Base-by-base conservation (phyloP, 2,797 vertebrate species). In the Gallinago stenura region DNA sequence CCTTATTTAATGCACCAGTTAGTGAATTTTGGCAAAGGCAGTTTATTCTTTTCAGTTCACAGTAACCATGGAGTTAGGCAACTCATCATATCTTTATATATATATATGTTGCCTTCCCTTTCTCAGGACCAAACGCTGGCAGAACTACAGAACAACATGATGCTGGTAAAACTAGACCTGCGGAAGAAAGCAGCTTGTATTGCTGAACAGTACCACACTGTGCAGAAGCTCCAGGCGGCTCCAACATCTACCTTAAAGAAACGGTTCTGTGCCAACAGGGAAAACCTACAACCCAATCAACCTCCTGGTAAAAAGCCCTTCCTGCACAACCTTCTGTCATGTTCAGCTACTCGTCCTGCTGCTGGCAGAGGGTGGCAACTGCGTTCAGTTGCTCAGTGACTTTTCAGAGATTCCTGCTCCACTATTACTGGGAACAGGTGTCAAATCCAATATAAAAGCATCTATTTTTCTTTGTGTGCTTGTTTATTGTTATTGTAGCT, bases 81-180 rank as follows among this genome's bases (percentile, higher is more conserved):
- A 51, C 33, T 82, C 82, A 21, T 54, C 39, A 6, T 14, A 30
- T 21, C 15, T 21, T 1, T 41, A 41, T 43, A 43, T 14, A 7
- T 8, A 15, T 19, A 20, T 30, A 24, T 43, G 30, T 15, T 48
- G 21, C 15, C 20, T 79, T 60, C 50, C 90, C 41, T 86, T 89
- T 84, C 48, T 73, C 96, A 99, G 99, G 99, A 99, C 96, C 99
- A 99, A 96, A 99, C 99, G 51, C 95, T 99, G 91, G 98, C 98
- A 95, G 99, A 99, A 96, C 98, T 99, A n/a, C 99, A 99, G 96
- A 99, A 99, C 37, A 98, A 98, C 94, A 98, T 99, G 98, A 97
- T 98, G 92, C 97, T 99, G 87, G 98, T 99, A 56, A 99, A 99
- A 97, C 98, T 99, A n/a, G 99, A 99, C 80, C 96, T 99, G 76